Evolutionary conservation across 2,888 invertebrate species (phyloP).

Genomic region (Abrostola tripartita): DNA sequence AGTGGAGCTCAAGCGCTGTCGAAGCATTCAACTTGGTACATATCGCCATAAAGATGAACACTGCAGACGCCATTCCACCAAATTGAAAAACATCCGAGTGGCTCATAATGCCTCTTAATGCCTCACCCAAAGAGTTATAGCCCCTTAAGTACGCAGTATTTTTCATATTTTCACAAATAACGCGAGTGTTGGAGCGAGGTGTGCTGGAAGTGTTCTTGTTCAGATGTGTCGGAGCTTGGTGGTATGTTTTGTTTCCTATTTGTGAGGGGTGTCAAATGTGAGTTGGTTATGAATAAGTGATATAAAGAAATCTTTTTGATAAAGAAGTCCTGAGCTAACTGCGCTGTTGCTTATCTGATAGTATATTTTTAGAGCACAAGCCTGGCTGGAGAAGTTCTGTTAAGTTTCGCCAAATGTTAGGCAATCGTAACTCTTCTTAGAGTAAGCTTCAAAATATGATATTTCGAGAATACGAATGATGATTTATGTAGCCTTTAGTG

Average conservation of each 20-base stretch:
- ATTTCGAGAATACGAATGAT: too few species aligned
- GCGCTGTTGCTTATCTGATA: background rate
- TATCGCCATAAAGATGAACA: constrained; percentile 71
- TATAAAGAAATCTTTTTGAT: background rate
- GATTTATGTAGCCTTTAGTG: too few species aligned
- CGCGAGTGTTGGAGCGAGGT: constrained; percentile 63
- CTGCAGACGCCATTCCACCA: constrained; percentile 76
- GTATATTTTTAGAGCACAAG: too few species aligned
- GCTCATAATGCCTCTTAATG: constrained; percentile 84
- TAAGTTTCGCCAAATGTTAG: too few species aligned
- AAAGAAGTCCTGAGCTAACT: background rate
- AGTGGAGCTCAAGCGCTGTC: constrained; percentile 39
- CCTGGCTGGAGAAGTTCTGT: too few species aligned
- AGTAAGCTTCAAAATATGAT: too few species aligned
- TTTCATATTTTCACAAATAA: constrained; percentile 84
- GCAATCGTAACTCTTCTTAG: too few species aligned
- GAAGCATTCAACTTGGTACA: constrained; percentile 59
- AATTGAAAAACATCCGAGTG: constrained; percentile 86
- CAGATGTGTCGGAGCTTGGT: background rate
- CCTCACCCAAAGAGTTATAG: constrained; percentile 78
- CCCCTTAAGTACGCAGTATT: constrained; percentile 78
- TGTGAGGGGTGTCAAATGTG: constrained; percentile 49
- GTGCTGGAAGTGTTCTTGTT: constrained; percentile 29
- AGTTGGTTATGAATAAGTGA: background rate
- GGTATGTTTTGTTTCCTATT: constrained; percentile 38